Evolutionary conservation across 2,113 vertebrate species (phyloP), one percentile per base, ranked within the genome.

Genomic region (Scomber scombrus): DNA sequence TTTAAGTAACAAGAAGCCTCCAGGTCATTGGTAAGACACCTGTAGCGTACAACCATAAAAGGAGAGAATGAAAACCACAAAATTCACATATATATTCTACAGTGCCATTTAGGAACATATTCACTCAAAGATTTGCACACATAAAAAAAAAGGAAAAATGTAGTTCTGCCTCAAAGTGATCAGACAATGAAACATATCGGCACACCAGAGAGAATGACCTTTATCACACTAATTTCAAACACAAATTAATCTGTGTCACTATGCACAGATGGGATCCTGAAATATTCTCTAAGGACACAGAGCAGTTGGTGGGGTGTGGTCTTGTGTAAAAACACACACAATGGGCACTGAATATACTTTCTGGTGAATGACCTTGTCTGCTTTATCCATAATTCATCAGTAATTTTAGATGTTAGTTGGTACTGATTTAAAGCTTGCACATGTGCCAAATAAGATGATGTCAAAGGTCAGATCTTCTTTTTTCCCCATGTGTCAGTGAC

Each of bases 311-410:
- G 21, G 40, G 55, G 69, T 78, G 81, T 60, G 69, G 58, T 66
- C 21, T 19, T 9, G 34, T 61, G 34, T 60, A 45, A 75, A 85
- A 67, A 26, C 19, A 31, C 58, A 58, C 7, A 18, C n/a, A 57
- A 5, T 19, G 1, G 3, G n/a, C 15, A 43, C 6, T 29, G 2
- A 65, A 21, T 19, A 16, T 60, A 8, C 5, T 40, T 51, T 57
- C 47, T 45, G 7, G 21, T 14, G 31, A 5, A 71, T 73, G 46
- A 75, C 60, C 76, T 65, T 69, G 12, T 60, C 14, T 0, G 11
- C 15, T 5, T 57, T 0, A 8, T 29, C 34, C 0, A 10, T 21
- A 46, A 61, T 45, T 43, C 11, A 34, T 21, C 5, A 15, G 9
- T 16, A 1, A 29, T 47, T 85, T 56, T 19, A 11, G 21, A n/a